Evolutionary conservation across 2,888 invertebrate genomes (phyloP), one percentile per base, ranked within the genome.

Genomic region (Parnassius mnemosyne): DNA sequence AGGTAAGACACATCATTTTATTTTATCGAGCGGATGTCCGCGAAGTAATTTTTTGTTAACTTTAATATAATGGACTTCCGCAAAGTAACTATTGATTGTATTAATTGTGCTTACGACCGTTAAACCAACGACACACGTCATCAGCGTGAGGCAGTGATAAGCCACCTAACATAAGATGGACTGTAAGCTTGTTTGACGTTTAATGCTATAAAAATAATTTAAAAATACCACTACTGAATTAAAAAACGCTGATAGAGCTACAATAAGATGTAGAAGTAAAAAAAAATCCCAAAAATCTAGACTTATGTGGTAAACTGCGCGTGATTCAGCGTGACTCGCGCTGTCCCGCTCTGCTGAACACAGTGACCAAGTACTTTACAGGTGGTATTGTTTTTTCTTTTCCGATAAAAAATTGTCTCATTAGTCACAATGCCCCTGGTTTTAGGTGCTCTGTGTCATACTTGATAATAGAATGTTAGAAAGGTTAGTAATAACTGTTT

Each of bases 271-370:
- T 34, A 7, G 1, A 34, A 34, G 34, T 34, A 7, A 34, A 34
- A 34, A 34, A 46, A 46, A 46, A 46, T 46, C 46, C n/a, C 3
- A 1, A 34, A 1, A 46, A 46, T 53, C n/a, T 12, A n/a, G n/a
- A n/a, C n/a, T 3, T n/a, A 47, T 20, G 10, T 61, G 47, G 57
- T 61, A 10, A 61, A 41, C 42, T 25, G 34, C 10, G 52, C 53
- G 20, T 43, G 43, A 47, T 46, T 57, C 47, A 46, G 10, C 59
- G 53, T 57, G 61, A 56, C 43, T 62, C 61, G 50, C 25, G 53
- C 44, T 49, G 62, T 62, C 53, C 34, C 57, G 57, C 62, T 62
- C 62, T 54, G 57, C 34, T 50, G 62, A 44, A 53, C 62, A 53
- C 34, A 13, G 34, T 43, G 49, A 54, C 41, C 49, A n/a, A 46